These are phyloP conservation scores for Perognathus longimembris DNA, from an alignment of 2,113 vertebrate genomes.

Conservation along the genomic window DNA sequence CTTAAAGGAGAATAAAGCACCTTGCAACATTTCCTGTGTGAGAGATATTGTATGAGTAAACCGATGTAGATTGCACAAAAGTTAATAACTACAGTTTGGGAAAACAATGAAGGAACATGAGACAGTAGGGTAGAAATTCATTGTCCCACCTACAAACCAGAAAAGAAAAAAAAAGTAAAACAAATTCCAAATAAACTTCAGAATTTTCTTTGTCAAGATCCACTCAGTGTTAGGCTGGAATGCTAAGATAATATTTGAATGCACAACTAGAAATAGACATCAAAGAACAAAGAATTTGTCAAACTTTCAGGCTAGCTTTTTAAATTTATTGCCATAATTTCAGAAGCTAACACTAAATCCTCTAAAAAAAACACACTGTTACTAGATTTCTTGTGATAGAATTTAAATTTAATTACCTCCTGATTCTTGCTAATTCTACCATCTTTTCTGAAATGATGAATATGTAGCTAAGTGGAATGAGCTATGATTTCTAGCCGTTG, in stretches of 20 bases:
- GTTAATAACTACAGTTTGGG: constrained; percentile 61
- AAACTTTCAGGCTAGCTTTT: background rate
- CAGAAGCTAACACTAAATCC: background rate
- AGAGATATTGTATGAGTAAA: constrained; percentile 41
- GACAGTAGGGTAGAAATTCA: constrained; percentile 16
- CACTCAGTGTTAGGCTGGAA: background rate
- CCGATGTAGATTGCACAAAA: constrained; percentile 60
- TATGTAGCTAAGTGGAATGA: background rate
- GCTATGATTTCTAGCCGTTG: background rate
- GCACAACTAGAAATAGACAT: background rate
- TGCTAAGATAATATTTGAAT: background rate
- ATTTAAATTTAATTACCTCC: background rate
- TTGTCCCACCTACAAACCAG: background rate
- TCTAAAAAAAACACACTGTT: background rate
- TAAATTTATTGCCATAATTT: constrained; percentile 21
- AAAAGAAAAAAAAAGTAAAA: background rate
- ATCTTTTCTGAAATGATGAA: background rate
- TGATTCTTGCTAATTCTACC: background rate
- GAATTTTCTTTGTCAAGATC: background rate
- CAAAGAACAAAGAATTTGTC: background rate
- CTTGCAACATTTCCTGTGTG: constrained; percentile 57
- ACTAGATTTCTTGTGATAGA: background rate
- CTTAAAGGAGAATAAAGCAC: constrained; percentile 75
- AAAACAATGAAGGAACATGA: constrained; percentile 55
- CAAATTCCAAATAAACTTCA: constrained; percentile 29